phyloP scores from a whole-genome alignment of 1,140 invertebrate genomes.

The Argopecten irradians region DNA sequence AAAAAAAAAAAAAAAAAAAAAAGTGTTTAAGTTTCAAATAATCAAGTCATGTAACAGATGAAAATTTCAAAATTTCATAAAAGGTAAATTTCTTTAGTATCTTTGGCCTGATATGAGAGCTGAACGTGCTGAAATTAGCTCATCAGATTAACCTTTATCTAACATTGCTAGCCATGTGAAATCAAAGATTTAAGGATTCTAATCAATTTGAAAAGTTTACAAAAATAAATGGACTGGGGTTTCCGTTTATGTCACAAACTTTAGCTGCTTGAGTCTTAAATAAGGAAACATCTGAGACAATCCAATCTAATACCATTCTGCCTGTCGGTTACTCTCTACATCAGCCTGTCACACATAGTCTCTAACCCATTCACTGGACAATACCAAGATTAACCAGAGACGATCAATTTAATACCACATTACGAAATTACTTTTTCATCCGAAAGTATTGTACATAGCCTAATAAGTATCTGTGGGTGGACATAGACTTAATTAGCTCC shows the following conservation, averaged over 20 bases:
- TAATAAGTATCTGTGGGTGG: background rate
- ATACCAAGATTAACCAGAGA: background rate
- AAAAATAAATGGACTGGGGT: no score
- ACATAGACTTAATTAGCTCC: conserved; percentile 11
- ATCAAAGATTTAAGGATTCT: no score
- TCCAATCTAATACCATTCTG: background rate
- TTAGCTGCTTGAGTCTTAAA: background rate
- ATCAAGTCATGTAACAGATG: no score
- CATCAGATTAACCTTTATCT: no score
- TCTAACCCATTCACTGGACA: background rate
- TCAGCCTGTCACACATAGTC: background rate
- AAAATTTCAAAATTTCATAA: no score
- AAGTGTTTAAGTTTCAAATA: no score
- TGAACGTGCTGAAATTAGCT: no score
- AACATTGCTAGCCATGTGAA: no score
- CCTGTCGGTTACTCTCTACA: background rate
- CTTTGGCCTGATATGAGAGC: no score
- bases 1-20: no score
- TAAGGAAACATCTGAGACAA: background rate
- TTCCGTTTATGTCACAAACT: background rate
- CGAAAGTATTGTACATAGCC: background rate
- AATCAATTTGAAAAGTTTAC: no score
- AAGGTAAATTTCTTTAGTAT: no score
- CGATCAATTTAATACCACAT: conserved; percentile 11
- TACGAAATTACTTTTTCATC: conserved; percentile 18